phyloP scores from a whole-genome alignment of 2,888 invertebrate genomes.

The Polymixis flavicincta region DNA sequence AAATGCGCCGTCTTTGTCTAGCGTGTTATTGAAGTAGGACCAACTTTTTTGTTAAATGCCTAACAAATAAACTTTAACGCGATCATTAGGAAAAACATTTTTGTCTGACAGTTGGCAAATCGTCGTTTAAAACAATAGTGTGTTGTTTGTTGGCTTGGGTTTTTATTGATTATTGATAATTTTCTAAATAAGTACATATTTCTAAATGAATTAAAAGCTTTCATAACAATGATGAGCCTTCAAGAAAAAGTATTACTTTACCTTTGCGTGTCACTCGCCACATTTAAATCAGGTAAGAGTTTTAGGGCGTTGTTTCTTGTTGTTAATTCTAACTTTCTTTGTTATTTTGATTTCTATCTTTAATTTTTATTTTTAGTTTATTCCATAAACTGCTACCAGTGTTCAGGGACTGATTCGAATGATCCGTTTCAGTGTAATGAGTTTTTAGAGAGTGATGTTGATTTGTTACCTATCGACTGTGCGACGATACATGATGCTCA shows the following conservation, averaged over 20 bases:
- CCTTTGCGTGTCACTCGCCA: slow-evolving; percentile 67
- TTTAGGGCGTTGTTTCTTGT: slow-evolving; percentile 74
- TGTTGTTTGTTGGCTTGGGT: slow-evolving; percentile 31
- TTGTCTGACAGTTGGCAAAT: slow-evolving; percentile 14
- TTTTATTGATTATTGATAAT: slow-evolving; percentile 54
- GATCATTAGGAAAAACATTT: not conserved
- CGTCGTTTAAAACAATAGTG: not conserved
- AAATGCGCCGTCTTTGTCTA: not conserved
- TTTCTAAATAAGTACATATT: slow-evolving; percentile 26
- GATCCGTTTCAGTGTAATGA: slow-evolving; percentile 96
- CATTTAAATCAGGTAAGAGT: slow-evolving; percentile 77
- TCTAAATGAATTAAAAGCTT: slow-evolving; percentile 32
- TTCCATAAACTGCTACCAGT: slow-evolving; percentile 96
- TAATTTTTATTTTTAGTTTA: slow-evolving; percentile 86
- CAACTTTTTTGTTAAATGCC: not conserved
- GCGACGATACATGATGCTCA: slow-evolving; percentile 95
- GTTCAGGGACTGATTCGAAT: slow-evolving; percentile 95
- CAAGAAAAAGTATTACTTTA: slow-evolving; percentile 62
- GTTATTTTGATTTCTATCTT: slow-evolving; percentile 67
- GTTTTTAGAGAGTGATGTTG: slow-evolving; percentile 92
- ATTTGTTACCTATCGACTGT: slow-evolving; percentile 93
- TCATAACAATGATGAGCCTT: slow-evolving; percentile 64
- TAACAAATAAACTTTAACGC: not conserved
- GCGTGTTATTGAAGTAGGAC: not conserved
- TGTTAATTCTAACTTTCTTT: slow-evolving; percentile 65